Base-by-base conservation (phyloP, 1,140 invertebrate genomes). In the Eurosta solidaginis region DNA sequence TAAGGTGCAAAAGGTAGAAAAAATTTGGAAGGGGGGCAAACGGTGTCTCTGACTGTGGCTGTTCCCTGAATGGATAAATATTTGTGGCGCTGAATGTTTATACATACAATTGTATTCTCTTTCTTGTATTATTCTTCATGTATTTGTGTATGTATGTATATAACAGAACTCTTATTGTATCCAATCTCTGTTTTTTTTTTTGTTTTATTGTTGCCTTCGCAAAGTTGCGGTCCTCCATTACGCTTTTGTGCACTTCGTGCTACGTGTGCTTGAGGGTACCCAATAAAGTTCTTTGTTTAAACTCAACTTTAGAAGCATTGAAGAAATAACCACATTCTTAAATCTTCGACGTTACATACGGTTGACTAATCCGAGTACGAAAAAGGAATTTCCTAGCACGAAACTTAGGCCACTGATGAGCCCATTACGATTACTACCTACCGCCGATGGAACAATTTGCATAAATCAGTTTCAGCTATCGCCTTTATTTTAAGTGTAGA, bases 11-110 rank as follows among this genome's bases (percentile, higher is more conserved):
- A 68, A 68, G 40, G 36, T 29, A n/a, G 1, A 27, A 68, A 36
- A 68, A n/a, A n/a, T n/a, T n/a, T n/a, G n/a, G n/a, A n/a, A 68
- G 59, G 59, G 59, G 59, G 40, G 59, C 33, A 68, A 68, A 68
- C n/a, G 59, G 17, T 68, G 59, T 22, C 3, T 29, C 3, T 52
- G 49, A 10, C 4, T 52, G 49, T 52, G 22, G 4, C n/a, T 54
- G 22, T 42, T 68, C 33, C 59, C 17, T 68, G 59, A 68, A 68
- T 68, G 59, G 59, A 68, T 68, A 33, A 36, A 68, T 68, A 68
- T 68, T 33, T 68, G 59, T 68, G 33, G 33, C 7, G 33, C 40
- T 68, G 59, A 9, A 33, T 68, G 59, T 59, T 33, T 33, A 33
- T 17, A 33, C n/a, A 36, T 59, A 17, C 22, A 68, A 12, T 68